Evolutionary conservation across 2,113 vertebrate genomes (phyloP).

Genomic region (Neoarius graeffei): DNA sequence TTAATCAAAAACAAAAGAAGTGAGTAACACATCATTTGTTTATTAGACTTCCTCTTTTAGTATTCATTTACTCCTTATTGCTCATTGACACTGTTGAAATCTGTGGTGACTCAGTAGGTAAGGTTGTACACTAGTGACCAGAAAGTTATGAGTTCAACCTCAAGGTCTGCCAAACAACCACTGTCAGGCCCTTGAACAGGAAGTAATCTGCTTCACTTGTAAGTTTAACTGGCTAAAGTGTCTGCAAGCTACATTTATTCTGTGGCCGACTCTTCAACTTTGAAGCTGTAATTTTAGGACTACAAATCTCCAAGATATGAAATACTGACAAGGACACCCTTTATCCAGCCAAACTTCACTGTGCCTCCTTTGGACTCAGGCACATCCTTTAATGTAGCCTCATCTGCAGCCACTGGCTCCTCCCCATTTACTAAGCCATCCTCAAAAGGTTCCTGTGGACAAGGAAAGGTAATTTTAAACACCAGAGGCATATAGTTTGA

Average conservation of each 20-base stretch:
- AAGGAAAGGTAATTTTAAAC: background rate
- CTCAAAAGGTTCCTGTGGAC: constrained; percentile 85
- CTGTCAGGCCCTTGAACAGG: background rate
- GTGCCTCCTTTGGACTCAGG: constrained; percentile 86
- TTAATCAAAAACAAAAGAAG: background rate
- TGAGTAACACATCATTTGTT: background rate
- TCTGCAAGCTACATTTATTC: background rate
- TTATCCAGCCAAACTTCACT: constrained; percentile 96
- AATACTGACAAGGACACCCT: constrained; percentile 89
- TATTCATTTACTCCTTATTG: background rate
- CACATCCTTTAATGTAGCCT: constrained; percentile 76
- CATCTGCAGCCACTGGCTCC: constrained; percentile 84
- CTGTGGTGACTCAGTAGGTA: background rate
- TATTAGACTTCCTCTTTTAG: background rate
- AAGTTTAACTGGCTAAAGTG: background rate
- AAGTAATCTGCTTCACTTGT: background rate
- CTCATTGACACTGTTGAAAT: background rate
- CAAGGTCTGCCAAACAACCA: background rate
- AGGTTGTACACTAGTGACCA: background rate
- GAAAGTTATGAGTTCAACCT: background rate
- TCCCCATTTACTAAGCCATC: constrained; percentile 89
- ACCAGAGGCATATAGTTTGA: background rate
- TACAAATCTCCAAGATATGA: background rate
- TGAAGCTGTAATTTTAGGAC: background rate
- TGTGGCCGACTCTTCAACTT: background rate